These are phyloP conservation scores for Acromyrmex echinatior DNA, from an alignment of 1,140 invertebrate species.

Conservation along the genomic window DNA sequence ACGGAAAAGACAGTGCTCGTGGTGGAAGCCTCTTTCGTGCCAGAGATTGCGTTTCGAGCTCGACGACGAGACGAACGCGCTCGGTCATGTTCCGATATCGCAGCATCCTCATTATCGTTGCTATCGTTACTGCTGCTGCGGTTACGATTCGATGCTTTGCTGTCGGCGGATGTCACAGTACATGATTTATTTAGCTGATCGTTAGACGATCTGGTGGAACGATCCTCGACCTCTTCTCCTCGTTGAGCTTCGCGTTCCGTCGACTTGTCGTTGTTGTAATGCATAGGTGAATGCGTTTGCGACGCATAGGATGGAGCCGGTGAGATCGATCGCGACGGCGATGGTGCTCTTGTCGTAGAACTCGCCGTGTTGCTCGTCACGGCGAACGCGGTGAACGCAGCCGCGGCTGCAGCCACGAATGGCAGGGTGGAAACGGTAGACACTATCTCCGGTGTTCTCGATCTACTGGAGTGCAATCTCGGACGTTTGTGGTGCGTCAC, in stretches of 20 bases:
- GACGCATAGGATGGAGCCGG: constrained; percentile 63
- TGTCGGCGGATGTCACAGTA: background rate
- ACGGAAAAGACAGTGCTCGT: constrained; percentile 79
- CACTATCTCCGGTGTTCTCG: constrained; percentile 64
- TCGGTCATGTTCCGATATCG: constrained; percentile 36
- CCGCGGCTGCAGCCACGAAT: constrained; percentile 55
- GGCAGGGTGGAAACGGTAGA: constrained; percentile 62
- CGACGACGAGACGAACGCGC: constrained; percentile 34
- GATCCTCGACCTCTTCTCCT: constrained; percentile 8
- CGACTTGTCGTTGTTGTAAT: constrained; percentile 44
- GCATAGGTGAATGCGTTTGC: constrained; percentile 47
- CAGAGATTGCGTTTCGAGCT: background rate
- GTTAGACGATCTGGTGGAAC: constrained; percentile 11
- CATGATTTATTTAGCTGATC: constrained; percentile 9
- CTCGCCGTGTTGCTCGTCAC: constrained; percentile 42
- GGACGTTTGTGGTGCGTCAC: constrained; percentile 8
- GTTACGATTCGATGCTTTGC: background rate
- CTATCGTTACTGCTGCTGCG: background rate
- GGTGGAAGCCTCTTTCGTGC: constrained; percentile 38
- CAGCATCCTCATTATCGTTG: background rate
- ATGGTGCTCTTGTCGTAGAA: constrained; percentile 68
- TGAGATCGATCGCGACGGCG: constrained; percentile 68
- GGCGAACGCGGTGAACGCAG: constrained; percentile 61
- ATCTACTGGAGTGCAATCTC: background rate
- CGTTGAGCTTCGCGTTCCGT: background rate